These are phyloP conservation scores for Dione vanillae DNA, from an alignment of 2,888 invertebrate genomes.

Conservation along the genomic window DNA sequence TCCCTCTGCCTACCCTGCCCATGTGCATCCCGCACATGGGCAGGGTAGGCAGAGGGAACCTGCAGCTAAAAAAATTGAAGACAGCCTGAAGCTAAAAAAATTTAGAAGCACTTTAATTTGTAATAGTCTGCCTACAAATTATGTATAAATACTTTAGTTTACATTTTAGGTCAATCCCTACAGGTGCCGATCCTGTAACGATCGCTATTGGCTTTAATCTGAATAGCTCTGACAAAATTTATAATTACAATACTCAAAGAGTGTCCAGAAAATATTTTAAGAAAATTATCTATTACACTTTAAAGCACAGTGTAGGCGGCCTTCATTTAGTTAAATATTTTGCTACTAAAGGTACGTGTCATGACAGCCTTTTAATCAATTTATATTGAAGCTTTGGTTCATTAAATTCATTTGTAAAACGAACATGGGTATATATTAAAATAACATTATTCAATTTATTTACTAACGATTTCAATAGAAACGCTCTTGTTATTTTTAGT, in stretches of 20 bases:
- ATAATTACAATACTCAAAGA: slow-evolving; percentile 38
- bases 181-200: slow-evolving; percentile 3
- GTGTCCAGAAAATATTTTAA: slow-evolving; percentile 35
- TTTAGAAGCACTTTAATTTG: too few species aligned
- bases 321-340: slow-evolving; percentile 21
- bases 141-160: neutral
- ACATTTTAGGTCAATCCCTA: neutral
- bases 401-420: neutral
- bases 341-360: neutral
- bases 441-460: neutral
- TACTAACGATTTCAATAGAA: neutral
- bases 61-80: too few species aligned
- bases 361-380: slow-evolving; percentile 11
- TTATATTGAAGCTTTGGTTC: neutral
- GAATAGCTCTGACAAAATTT: slow-evolving; percentile 36
- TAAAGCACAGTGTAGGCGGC: neutral
- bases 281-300: slow-evolving; percentile 32
- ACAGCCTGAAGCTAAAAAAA: too few species aligned
- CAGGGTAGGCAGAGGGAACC: too few species aligned
- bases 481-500: too few species aligned
- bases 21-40: too few species aligned
- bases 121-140: too few species aligned
- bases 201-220: slow-evolving; percentile 30
- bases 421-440: too few species aligned
- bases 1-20: too few species aligned